Conservation (phyloP, 2,113 vertebrate genomes). For the Crocuta crocuta region DNA sequence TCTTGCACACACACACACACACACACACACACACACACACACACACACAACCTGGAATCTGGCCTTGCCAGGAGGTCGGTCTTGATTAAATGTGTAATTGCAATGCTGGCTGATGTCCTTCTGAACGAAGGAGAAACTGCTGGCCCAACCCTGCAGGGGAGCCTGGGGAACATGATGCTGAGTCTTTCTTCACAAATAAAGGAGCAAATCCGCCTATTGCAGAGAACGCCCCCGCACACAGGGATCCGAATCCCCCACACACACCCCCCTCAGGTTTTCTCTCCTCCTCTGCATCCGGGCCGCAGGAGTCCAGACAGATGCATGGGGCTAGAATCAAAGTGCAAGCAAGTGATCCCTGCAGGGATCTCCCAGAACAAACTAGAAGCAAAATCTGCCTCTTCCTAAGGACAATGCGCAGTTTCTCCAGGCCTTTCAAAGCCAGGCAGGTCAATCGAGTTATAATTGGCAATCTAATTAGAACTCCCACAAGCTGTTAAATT, state of each 20-base stretch:
- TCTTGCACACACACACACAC: not conserved
- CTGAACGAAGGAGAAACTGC: not conserved
- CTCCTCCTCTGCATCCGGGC: not conserved
- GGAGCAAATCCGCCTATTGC: accelerated
- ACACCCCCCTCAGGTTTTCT: not conserved
- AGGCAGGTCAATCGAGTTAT: constrained; percentile 62
- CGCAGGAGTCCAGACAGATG: not conserved
- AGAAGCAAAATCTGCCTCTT: constrained; percentile 47
- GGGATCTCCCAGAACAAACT: constrained; percentile 39
- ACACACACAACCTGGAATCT: not conserved
- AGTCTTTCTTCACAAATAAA: not conserved
- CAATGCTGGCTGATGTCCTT: constrained; percentile 39
- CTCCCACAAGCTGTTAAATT: constrained; percentile 70
- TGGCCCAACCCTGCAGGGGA: not conserved
- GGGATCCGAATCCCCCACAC: not conserved
- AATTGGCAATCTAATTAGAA: constrained; percentile 74
- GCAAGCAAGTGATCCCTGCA: not conserved
- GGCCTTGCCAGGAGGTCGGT: not conserved
- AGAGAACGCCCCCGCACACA: not conserved
- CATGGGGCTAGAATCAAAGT: constrained; percentile 32
- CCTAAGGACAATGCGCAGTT: constrained; percentile 33
- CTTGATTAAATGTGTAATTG: not conserved
- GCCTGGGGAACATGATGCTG: not conserved
- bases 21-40: not conserved
- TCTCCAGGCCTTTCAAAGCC: constrained; percentile 67